Evolutionary conservation across 1,140 invertebrate species (phyloP).

Genomic region (Nasonia vitripennis): DNA sequence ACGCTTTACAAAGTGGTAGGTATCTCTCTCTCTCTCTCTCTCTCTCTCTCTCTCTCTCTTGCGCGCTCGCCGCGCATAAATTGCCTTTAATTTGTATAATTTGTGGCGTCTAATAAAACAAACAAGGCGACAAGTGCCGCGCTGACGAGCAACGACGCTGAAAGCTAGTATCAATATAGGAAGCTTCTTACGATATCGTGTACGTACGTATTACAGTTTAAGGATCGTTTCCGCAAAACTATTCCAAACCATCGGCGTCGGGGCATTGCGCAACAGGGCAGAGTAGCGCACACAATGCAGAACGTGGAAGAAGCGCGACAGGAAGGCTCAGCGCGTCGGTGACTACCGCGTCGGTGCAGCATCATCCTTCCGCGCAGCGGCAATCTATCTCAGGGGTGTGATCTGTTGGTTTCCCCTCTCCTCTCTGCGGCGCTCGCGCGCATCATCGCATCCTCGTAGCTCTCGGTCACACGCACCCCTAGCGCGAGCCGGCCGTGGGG

Average conservation of each 20-base stretch:
- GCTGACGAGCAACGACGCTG: neutral
- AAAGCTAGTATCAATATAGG: too few relatives aligned
- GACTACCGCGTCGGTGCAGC: neutral
- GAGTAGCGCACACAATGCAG: neutral
- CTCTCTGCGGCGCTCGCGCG: neutral
- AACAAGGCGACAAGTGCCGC: neutral
- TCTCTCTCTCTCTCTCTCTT: too few relatives aligned
- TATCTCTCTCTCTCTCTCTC: neutral
- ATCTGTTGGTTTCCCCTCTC: slow-evolving; percentile 13
- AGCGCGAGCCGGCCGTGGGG: slow-evolving; percentile 55
- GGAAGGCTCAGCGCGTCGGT: neutral
- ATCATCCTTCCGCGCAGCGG: neutral
- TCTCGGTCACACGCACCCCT: slow-evolving; percentile 45
- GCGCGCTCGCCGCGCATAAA: neutral
- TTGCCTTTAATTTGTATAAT: neutral
- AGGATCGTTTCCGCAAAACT: too few relatives aligned
- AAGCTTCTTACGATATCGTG: too few relatives aligned
- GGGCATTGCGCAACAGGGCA: neutral
- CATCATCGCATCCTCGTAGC: slow-evolving; percentile 6
- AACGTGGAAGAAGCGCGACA: neutral
- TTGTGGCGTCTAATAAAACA: neutral
- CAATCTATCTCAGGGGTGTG: slow-evolving; percentile 35
- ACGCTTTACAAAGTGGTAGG: neutral
- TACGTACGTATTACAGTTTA: too few relatives aligned
- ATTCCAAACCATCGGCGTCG: too few relatives aligned